Evolutionary conservation across 2,797 vertebrate genomes (phyloP).

Genomic region (Pyrrhura leucotis): DNA sequence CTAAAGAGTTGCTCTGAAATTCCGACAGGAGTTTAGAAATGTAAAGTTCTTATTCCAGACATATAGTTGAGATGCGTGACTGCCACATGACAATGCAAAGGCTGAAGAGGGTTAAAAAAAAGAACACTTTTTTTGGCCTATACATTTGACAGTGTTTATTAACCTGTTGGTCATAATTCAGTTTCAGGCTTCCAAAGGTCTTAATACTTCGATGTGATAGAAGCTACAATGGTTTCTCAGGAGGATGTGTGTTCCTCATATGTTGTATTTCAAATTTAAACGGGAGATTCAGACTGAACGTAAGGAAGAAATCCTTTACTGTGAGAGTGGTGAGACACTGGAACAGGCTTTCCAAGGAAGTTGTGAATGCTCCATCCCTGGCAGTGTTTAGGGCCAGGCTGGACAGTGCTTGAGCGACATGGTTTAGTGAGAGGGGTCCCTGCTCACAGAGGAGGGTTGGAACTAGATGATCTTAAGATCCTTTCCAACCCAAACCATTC

Average conservation of each 20-base stretch:
- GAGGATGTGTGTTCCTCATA: accelerated
- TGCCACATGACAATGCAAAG: not conserved
- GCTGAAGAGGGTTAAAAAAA: not conserved
- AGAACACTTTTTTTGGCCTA: not conserved
- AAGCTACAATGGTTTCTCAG: not conserved
- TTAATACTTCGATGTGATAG: not conserved
- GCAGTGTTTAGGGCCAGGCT: not conserved
- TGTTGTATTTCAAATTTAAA: not conserved
- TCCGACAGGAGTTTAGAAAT: not conserved
- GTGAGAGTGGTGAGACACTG: not conserved
- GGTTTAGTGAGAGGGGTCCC: not conserved
- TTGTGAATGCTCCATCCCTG: not conserved
- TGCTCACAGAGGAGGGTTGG: not conserved
- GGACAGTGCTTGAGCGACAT: not conserved
- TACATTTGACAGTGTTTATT: not conserved
- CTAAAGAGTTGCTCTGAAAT: not conserved
- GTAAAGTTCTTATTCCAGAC: not conserved
- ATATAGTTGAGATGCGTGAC: not conserved
- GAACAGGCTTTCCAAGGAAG: not conserved
- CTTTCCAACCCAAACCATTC: not conserved
- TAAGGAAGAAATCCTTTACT: not conserved
- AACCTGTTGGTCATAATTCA: not conserved
- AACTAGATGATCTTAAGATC: not conserved
- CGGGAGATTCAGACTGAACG: not conserved
- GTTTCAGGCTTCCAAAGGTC: not conserved